These are phyloP conservation scores for Rosalia funebris DNA, from an alignment of 2,888 invertebrate genomes.

Conservation along the genomic window DNA sequence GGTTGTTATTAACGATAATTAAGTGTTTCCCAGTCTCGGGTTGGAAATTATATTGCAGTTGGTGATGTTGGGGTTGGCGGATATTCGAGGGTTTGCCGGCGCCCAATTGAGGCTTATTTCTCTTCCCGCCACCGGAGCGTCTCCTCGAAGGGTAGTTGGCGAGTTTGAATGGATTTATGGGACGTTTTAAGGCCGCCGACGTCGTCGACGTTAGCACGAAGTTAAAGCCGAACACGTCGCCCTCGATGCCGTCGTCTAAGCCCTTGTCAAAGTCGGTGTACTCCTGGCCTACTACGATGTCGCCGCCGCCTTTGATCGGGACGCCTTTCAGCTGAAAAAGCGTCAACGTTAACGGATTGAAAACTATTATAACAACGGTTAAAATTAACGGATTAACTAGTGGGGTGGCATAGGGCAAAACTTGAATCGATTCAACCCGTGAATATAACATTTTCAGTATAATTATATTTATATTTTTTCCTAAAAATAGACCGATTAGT, in stretches of 20 bases:
- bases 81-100: conserved; percentile 8
- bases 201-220: conserved; percentile 71
- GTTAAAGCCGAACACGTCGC: conserved; percentile 75
- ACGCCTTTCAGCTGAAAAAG: conserved; percentile 68
- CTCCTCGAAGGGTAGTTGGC: conserved; percentile 22
- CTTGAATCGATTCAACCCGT: too few species aligned
- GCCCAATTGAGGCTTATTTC: background rate
- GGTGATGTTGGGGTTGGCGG: background rate
- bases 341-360: too few species aligned
- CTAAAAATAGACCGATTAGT: too few species aligned
- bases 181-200: conserved; percentile 54
- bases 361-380: too few species aligned
- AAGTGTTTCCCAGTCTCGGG: background rate
- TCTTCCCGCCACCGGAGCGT: conserved; percentile 6
- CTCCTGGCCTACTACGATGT: conserved; percentile 76
- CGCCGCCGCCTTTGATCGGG: conserved; percentile 70
- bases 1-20: conserved; percentile 5
- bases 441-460: too few species aligned
- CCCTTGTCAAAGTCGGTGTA: conserved; percentile 74
- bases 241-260: conserved; percentile 74
- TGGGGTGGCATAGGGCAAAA: too few species aligned
- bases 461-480: too few species aligned
- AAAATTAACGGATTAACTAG: too few species aligned
- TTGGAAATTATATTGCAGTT: background rate
- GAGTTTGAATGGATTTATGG: conserved; percentile 1